Evolutionary conservation across 2,113 vertebrate genomes (phyloP), one percentile per base, ranked within the genome.

Genomic region (Lepisosteus oculatus): DNA sequence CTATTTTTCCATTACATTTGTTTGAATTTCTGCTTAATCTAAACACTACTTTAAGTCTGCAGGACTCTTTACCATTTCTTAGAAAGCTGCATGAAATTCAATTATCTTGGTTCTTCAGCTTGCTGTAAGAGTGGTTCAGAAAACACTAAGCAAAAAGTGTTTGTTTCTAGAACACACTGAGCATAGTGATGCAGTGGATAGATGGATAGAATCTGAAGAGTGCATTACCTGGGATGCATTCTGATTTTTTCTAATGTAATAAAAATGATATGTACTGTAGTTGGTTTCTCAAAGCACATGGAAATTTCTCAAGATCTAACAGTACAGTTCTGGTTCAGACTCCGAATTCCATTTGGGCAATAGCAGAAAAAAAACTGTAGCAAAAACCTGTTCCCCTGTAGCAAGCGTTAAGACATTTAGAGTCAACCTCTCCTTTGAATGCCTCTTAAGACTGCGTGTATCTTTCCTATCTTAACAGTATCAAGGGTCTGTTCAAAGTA

Each of bases 181-280:
- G 82, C 82, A 86, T 88, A 87, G 80, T 77, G 90, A 90, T 89
- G 89, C 87, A 89, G 88, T 91, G 29, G 29, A 29, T 29, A 1
- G 90, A 90, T 90, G 90, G 89, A 91, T 90, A 86, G 87, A 91
- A 84, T 91, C 88, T 89, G 90, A 91, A 90, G 89, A 90, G 81
- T 88, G 81, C 87, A 89, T 89, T 88, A 88, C 85, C 89, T 85
- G 85, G 85, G 86, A 84, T 89, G 85, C 86, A 86, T 87, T 90
- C 85, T 88, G 81, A 89, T 89, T 84, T 85, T 79, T 74, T 81
- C 80, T 88, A 90, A 90, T 89, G 81, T 77, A 87, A 89, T 90
- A 88, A 88, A 78, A 81, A 77, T 77, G 82, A 86, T 87, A 81
- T 72, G 79, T 17, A 17, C 15, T 17, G 15, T 81, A 81, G 81